Conservation (phyloP, 2,113 vertebrate genomes). For the Orthonyx spaldingii region DNA sequence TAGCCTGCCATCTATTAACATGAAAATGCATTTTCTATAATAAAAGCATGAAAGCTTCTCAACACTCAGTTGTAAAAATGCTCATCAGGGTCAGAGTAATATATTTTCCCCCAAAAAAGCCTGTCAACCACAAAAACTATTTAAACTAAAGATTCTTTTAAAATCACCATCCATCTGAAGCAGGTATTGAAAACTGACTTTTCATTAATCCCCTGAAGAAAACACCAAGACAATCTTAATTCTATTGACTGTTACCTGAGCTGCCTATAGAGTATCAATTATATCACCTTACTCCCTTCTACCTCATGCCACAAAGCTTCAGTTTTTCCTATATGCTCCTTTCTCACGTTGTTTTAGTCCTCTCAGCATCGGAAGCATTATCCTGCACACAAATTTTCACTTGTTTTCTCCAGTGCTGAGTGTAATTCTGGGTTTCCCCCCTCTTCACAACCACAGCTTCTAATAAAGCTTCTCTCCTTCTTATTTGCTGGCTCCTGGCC, state of each 20-base stretch:
- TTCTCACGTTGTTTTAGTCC: not conserved
- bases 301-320: not conserved
- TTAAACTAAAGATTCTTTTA: not conserved
- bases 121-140: not conserved
- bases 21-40: not conserved
- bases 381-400: not conserved
- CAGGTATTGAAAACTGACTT: not conserved
- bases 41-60: not conserved
- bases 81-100: not conserved
- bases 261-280: not conserved
- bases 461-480: not conserved
- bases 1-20: not conserved
- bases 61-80: not conserved
- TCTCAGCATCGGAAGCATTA: not conserved
- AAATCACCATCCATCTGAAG: not conserved
- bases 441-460: not conserved
- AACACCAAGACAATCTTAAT: not conserved
- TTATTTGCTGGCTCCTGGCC: constrained; percentile 44
- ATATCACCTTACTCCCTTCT: not conserved
- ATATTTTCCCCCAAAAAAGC: not conserved
- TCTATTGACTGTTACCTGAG: constrained; percentile 18
- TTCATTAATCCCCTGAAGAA: not conserved
- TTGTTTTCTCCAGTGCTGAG: not conserved
- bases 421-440: not conserved
- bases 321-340: not conserved